Evolutionary conservation across 2,113 vertebrate genomes (phyloP).

Genomic region (Clarias gariepinus): DNA sequence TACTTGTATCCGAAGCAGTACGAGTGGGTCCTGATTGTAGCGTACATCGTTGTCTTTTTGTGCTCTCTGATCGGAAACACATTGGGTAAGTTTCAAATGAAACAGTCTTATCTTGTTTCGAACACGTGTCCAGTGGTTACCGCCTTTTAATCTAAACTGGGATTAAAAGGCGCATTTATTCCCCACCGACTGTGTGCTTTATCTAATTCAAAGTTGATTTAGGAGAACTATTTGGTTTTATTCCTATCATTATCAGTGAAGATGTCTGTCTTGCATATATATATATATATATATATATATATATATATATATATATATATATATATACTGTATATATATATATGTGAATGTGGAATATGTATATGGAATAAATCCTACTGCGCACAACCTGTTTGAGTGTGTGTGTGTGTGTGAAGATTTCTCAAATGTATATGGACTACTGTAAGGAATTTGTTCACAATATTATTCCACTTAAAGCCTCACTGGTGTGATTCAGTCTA

Average conservation of each 20-base stretch:
- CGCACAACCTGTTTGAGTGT: background rate
- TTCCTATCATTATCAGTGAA: background rate
- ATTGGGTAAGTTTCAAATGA: constrained; percentile 80
- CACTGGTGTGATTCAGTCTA: background rate
- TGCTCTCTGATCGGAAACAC: constrained; percentile 91
- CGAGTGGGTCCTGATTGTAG: constrained; percentile 93
- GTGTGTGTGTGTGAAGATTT: background rate
- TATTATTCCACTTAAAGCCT: background rate
- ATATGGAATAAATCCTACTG: background rate
- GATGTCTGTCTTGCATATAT: background rate
- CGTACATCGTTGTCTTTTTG: constrained; percentile 91
- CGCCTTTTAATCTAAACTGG: background rate
- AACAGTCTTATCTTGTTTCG: background rate
- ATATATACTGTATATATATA: no score
- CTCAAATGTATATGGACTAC: background rate
- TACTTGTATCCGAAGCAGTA: constrained; percentile 94
- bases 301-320: no score
- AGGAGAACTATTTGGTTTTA: background rate
- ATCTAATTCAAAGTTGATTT: background rate
- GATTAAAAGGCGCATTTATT: background rate
- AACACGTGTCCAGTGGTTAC: background rate
- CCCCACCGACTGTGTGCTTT: background rate
- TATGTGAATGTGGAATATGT: no score
- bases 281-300: no score
- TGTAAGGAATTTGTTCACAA: background rate